Evolutionary conservation across 2,113 vertebrate genomes (phyloP).

Genomic region (Zosterops hypoxanthus): DNA sequence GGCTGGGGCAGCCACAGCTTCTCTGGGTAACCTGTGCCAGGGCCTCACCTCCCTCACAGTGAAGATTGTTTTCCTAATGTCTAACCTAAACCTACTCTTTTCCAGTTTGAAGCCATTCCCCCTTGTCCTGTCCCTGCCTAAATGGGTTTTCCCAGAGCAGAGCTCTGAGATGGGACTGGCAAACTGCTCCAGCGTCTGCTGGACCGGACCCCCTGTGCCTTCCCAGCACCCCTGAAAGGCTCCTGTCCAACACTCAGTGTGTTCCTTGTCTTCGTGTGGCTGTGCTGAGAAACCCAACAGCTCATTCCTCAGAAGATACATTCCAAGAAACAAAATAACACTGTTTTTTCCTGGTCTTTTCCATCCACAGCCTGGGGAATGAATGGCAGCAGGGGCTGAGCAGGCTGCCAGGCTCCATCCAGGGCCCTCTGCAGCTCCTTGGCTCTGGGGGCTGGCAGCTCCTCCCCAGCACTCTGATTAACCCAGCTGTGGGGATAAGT

Average conservation of each 20-base stretch:
- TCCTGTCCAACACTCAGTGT: accelerated
- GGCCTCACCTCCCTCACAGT: accelerated
- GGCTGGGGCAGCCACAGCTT: not conserved
- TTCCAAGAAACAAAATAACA: not conserved
- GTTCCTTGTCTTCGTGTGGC: not conserved
- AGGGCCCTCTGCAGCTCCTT: not conserved
- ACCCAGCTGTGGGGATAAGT: conserved; percentile 36
- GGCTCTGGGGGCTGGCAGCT: not conserved
- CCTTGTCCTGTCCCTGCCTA: not conserved
- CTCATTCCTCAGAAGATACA: not conserved
- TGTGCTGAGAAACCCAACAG: not conserved
- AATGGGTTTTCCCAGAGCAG: not conserved
- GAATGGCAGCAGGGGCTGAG: not conserved
- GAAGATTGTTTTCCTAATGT: not conserved
- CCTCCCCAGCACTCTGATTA: conserved; percentile 15
- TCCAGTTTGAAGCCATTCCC: not conserved
- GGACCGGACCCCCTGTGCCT: not conserved
- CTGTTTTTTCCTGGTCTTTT: not conserved
- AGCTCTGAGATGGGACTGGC: not conserved
- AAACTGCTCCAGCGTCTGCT: not conserved
- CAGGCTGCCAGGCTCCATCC: not conserved
- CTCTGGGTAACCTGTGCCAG: not conserved
- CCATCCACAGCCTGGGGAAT: accelerated
- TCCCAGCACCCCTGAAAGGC: not conserved
- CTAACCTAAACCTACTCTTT: not conserved